These are phyloP conservation scores for Adela reaumurella DNA, from an alignment of 2,888 invertebrate genomes.

Conservation along the genomic window DNA sequence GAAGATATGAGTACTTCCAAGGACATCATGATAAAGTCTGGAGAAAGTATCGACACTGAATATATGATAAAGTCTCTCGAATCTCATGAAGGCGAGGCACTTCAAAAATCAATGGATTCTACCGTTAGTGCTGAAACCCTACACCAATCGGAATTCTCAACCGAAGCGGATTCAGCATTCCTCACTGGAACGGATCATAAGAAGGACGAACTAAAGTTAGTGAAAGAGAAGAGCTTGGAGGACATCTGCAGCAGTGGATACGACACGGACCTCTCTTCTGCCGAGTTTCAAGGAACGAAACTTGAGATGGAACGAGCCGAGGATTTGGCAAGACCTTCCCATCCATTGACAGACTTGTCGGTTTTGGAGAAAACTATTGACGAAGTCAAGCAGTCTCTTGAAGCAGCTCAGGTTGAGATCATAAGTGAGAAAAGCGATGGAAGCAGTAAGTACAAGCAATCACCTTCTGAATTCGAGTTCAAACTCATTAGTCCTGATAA, in stretches of 20 bases:
- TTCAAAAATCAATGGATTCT: constrained; percentile 51
- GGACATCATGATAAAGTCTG: constrained; percentile 50
- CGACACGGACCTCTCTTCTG: constrained; percentile 63
- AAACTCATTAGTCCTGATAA: constrained; percentile 55
- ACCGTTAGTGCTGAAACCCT: constrained; percentile 51
- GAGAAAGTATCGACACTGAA: constrained; percentile 49
- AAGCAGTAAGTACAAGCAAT: constrained; percentile 65
- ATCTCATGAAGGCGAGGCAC: constrained; percentile 47
- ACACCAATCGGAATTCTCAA: constrained; percentile 49
- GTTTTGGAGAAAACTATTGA: constrained; percentile 67
- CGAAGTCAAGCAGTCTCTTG: constrained; percentile 68
- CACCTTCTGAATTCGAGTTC: constrained; percentile 72
- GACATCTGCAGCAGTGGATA: constrained; percentile 68
- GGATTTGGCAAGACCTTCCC: constrained; percentile 48
- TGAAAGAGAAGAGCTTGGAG: constrained; percentile 56
- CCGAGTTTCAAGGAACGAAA: constrained; percentile 57
- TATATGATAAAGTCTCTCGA: constrained; percentile 50
- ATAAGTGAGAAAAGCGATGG: constrained; percentile 62
- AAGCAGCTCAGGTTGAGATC: constrained; percentile 66
- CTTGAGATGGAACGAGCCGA: constrained; percentile 49
- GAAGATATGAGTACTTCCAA: constrained; percentile 44
- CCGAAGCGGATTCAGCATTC: constrained; percentile 50
- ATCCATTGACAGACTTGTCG: constrained; percentile 49
- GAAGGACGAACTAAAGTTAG: constrained; percentile 40
- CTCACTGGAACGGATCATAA: constrained; percentile 30